Evolutionary conservation across 2,113 vertebrate genomes (phyloP).

Genomic region (Clarias macrocephalus): DNA sequence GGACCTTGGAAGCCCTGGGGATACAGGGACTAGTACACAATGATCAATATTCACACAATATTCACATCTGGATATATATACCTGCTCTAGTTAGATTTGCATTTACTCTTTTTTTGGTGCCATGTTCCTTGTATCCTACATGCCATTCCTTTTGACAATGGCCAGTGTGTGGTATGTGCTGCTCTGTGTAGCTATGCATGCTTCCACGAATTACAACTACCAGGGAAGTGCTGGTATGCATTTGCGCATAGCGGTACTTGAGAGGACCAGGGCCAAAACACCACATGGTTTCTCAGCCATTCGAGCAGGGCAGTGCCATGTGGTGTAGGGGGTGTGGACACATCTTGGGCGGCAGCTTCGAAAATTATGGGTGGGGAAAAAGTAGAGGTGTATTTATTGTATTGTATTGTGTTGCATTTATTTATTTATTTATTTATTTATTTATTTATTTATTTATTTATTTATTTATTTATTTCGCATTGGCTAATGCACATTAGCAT

Average conservation of each 20-base stretch:
- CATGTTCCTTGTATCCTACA: conserved; percentile 50
- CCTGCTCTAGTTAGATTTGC: conserved; percentile 75
- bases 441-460: no score
- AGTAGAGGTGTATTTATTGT: no score
- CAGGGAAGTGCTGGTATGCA: conserved; percentile 46
- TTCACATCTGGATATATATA: conserved; percentile 87
- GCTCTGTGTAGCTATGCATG: conserved; percentile 51
- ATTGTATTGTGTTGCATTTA: no score
- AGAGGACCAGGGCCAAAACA: background rate
- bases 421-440: no score
- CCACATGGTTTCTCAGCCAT: background rate
- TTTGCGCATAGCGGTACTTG: conserved; percentile 29
- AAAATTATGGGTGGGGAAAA: conserved; percentile 29
- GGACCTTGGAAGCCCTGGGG: conserved; percentile 76
- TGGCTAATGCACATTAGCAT: background rate
- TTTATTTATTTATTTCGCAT: background rate
- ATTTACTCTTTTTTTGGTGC: conserved; percentile 47
- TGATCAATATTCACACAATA: conserved; percentile 91
- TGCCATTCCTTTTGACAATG: conserved; percentile 54
- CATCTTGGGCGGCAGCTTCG: conserved; percentile 52
- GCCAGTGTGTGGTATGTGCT: conserved; percentile 51
- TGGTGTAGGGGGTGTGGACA: background rate
- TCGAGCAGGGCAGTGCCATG: background rate
- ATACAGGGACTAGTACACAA: conserved; percentile 75
- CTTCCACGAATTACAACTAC: conserved; percentile 50